Base-by-base conservation (phyloP, 2,797 vertebrate genomes). In the Ficedula albicollis region DNA sequence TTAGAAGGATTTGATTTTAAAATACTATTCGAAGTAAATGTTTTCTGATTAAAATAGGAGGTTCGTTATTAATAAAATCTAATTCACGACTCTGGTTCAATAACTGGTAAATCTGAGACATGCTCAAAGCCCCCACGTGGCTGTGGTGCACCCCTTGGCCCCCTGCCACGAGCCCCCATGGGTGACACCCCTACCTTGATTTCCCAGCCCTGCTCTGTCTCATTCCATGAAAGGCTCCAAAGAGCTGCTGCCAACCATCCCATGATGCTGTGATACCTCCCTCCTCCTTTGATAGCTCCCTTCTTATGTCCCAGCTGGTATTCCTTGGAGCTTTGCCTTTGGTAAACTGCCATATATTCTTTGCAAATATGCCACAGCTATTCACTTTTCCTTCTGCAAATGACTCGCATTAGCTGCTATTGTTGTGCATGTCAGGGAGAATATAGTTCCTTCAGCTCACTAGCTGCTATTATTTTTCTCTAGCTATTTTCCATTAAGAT, bases 261-360 rank as follows among this genome's bases (percentile, higher is more conserved):
- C 97, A 94, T 89, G 96, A 87, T 97, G 97, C 97, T 10, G 92
- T 93, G 95, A 96, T 76, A 90, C 91, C 94, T 84, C 89, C 97
- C 95, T 96, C 93, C 90, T 96, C 96, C 82, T 92, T 15, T 82
- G 90, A 95, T 90, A 93, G 94, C 92, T 98, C 96, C 96, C 96
- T 97, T 97, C 96, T 95, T 94, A 92, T 96, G 93, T 93, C 97
- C 97, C 97, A 98, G 97, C 97, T 98, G 97, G 97, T 97, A 97
- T 89, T 96, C 96, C 96, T 97, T 98, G 97, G 97, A 97, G 94
- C 82, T 90, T 84, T 98, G 97, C 97, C 97, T 97, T 96, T 98
- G 97, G 97, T 92, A 97, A 92, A 82, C 94, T 97, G 97, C 97
- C 97, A 98, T 89, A 93, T 94, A 97, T 96, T 97, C 95, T 96